Conservation (phyloP, 2,888 invertebrate genomes). For the Drosophila affinis region DNA sequence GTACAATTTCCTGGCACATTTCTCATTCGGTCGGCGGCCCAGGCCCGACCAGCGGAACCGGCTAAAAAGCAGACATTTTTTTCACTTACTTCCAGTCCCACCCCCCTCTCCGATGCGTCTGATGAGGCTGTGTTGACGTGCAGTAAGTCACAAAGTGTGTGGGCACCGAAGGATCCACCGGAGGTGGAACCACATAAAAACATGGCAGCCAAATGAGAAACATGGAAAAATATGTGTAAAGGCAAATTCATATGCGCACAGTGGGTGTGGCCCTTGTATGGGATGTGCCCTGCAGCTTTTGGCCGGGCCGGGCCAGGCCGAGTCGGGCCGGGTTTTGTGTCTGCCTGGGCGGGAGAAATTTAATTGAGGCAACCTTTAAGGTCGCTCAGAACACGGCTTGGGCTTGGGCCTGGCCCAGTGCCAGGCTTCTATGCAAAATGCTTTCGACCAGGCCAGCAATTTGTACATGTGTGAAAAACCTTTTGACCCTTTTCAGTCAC, state of each 20-base stretch:
- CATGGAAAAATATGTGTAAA: slow-evolving; percentile 32
- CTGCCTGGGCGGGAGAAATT: slow-evolving; percentile 52
- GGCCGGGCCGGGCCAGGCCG: background rate
- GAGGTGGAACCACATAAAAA: slow-evolving; percentile 39
- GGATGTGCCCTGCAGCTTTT: slow-evolving; percentile 25
- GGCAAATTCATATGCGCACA: slow-evolving; percentile 53
- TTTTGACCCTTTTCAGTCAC: slow-evolving; percentile 44
- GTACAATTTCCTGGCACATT: slow-evolving; percentile 74
- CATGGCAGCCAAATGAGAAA: slow-evolving; percentile 35
- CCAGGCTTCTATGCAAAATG: slow-evolving; percentile 58
- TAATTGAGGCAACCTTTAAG: slow-evolving; percentile 76
- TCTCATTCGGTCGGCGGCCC: slow-evolving; percentile 51
- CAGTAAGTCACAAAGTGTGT: slow-evolving; percentile 65
- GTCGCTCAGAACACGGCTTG: slow-evolving; percentile 21
- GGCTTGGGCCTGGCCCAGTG: background rate
- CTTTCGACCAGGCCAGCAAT: slow-evolving; percentile 57
- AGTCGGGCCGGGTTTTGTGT: slow-evolving; percentile 12
- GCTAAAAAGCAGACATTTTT: slow-evolving; percentile 53
- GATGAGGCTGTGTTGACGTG: slow-evolving; percentile 60
- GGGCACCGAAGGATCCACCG: background rate
- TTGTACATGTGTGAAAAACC: slow-evolving; percentile 63
- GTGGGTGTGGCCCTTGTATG: slow-evolving; percentile 6
- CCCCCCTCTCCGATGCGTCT: slow-evolving; percentile 35
- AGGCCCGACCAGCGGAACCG: slow-evolving; percentile 11
- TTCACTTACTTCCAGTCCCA: slow-evolving; percentile 55